Percentiles rank a stretch among this genome's conserved stretches.
phyloP scores from a whole-genome alignment of 2,888 invertebrate species.

The Hemistola chrysoprasaria region DNA sequence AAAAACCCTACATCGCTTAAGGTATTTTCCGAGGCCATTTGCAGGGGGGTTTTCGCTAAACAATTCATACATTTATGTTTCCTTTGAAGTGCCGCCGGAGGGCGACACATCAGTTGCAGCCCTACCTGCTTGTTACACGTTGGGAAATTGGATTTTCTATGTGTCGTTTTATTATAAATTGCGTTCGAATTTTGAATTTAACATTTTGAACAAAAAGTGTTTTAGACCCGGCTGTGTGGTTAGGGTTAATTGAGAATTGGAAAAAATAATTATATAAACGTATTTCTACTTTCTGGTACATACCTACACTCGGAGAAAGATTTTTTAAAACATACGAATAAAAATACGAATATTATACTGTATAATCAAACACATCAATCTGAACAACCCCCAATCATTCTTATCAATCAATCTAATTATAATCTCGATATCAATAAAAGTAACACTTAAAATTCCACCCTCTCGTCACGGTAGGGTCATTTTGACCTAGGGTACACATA shows the following conservation, averaged over 20 bases:
- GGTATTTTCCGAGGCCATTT: constrained; percentile 50
- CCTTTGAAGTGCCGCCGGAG: constrained; percentile 74
- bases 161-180: constrained; percentile 8
- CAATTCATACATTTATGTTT: constrained; percentile 78
- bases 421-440: constrained; percentile 35
- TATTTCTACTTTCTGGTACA: too few relatives aligned
- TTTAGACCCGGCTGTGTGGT: too few relatives aligned
- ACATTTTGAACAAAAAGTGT: too few relatives aligned
- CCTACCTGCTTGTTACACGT: constrained; percentile 64
- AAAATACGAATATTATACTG: constrained; percentile 1
- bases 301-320: too few relatives aligned
- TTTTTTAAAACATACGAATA: too few relatives aligned
- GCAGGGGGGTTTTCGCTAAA: constrained; percentile 69
- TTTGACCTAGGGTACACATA: constrained; percentile 36
- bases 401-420: constrained; percentile 33
- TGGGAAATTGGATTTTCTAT: constrained; percentile 52
- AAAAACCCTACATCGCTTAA: constrained; percentile 42
- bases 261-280: too few relatives aligned
- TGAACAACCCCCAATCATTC: constrained; percentile 13
- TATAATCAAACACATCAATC: constrained; percentile 12
- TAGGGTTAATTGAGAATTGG: too few relatives aligned
- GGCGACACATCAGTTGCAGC: constrained; percentile 72
- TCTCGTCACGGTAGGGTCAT: constrained; percentile 25
- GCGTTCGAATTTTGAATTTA: neutral
- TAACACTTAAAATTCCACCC: constrained; percentile 36